Evolutionary conservation across 2,113 vertebrate genomes (phyloP).

Genomic region (Xenus cinereus): DNA sequence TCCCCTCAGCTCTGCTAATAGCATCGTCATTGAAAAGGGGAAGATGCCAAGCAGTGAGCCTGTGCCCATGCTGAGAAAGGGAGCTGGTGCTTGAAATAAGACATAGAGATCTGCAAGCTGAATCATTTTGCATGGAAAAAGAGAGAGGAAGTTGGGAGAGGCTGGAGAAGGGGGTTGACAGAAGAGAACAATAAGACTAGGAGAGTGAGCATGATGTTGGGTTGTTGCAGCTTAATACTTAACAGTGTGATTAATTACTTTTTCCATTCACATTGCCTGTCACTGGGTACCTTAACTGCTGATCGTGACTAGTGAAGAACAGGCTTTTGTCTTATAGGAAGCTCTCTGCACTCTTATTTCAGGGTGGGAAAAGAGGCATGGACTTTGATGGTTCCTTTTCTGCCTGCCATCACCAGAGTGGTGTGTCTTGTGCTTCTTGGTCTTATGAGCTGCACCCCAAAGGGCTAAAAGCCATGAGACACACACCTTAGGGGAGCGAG

Average conservation of each 20-base stretch:
- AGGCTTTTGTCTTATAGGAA: not conserved
- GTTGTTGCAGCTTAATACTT: not conserved
- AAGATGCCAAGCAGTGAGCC: not conserved
- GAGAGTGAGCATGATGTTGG: not conserved
- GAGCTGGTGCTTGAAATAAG: not conserved
- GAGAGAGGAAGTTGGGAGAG: not conserved
- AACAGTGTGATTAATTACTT: not conserved
- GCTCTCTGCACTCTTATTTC: not conserved
- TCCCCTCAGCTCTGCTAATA: not conserved
- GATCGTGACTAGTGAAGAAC: not conserved
- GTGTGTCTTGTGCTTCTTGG: not conserved
- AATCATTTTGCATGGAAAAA: not conserved
- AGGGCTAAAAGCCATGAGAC: not conserved
- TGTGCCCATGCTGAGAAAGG: accelerated
- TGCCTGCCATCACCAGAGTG: not conserved
- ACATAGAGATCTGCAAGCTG: not conserved
- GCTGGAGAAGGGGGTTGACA: not conserved
- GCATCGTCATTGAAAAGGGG: not conserved
- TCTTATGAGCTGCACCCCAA: not conserved
- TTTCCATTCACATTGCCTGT: not conserved
- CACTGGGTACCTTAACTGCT: not conserved
- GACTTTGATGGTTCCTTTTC: not conserved
- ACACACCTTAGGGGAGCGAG: accelerated
- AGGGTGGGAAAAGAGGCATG: not conserved
- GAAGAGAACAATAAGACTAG: not conserved